Evolutionary conservation across 2,888 invertebrate species (phyloP).

Genomic region (Torymus tubicola): DNA sequence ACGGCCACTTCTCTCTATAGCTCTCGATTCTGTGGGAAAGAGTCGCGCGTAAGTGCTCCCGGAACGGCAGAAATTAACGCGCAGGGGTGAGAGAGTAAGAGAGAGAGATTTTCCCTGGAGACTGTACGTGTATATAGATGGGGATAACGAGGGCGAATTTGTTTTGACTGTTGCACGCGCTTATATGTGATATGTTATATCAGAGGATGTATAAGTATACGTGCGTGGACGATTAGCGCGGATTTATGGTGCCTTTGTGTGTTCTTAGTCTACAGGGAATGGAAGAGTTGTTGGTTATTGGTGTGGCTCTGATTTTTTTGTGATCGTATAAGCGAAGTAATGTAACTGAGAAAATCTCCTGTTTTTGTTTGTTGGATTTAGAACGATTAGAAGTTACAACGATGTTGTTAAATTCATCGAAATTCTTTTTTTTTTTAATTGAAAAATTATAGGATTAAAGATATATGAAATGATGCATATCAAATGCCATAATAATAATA

Average conservation of each 20-base stretch:
- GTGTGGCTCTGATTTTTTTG: not conserved
- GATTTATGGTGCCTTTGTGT: constrained; percentile 37
- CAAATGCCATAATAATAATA: too few relatives aligned
- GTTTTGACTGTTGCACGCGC: constrained; percentile 53
- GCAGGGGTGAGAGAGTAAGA: not conserved
- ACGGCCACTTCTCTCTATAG: constrained; percentile 59
- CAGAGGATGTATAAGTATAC: too few relatives aligned
- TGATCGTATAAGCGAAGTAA: too few relatives aligned
- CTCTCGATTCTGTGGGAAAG: constrained; percentile 65
- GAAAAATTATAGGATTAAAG: too few relatives aligned
- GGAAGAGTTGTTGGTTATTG: not conserved
- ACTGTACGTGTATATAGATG: constrained; percentile 1
- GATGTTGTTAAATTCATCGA: too few relatives aligned
- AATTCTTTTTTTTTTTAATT: too few relatives aligned
- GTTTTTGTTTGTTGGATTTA: too few relatives aligned
- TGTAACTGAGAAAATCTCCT: too few relatives aligned
- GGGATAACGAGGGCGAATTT: constrained; percentile 30
- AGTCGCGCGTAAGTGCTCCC: constrained; percentile 52
- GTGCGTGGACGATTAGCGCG: constrained; percentile 24
- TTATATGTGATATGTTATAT: too few relatives aligned
- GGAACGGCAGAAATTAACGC: constrained; percentile 47
- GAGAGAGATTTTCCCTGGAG: constrained; percentile 3
- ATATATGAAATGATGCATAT: too few relatives aligned
- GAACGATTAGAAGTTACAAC: too few relatives aligned
- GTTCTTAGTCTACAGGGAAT: not conserved